phyloP scores from a whole-genome alignment of 2,113 vertebrate species.

The Cyphomyrus discorhynchus region DNA sequence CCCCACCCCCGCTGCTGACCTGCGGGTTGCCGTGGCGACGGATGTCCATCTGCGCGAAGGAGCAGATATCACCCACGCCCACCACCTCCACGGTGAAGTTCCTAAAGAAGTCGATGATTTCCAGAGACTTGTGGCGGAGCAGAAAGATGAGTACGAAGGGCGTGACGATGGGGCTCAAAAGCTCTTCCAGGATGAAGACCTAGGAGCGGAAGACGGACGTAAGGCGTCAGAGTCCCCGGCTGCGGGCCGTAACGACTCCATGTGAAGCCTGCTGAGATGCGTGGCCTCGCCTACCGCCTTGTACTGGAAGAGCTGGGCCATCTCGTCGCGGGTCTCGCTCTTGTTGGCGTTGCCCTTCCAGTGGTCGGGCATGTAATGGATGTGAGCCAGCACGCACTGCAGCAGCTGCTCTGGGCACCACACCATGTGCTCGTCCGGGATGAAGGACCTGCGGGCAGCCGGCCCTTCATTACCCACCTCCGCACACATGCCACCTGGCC shows the following conservation, averaged over 20 bases:
- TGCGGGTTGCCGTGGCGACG: conserved; percentile 93
- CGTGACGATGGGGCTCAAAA: conserved; percentile 90
- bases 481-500: background rate
- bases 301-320: conserved; percentile 98
- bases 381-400: conserved; percentile 88
- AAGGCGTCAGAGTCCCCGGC: background rate
- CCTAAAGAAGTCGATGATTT: conserved; percentile 96
- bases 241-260: background rate
- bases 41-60: conserved; percentile 97
- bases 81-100: conserved; percentile 97
- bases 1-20: conserved; percentile 45
- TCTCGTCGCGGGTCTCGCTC: conserved; percentile 91
- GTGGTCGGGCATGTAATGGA: conserved; percentile 99
- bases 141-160: conserved; percentile 94
- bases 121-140: conserved; percentile 85
- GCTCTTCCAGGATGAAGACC: conserved; percentile 94
- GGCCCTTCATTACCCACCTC: background rate
- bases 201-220: conserved; percentile 33
- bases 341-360: conserved; percentile 96
- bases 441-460: conserved; percentile 76
- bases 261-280: background rate
- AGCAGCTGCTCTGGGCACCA: conserved; percentile 97
- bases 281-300: conserved; percentile 80
- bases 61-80: conserved; percentile 93
- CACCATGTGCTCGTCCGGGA: conserved; percentile 93